Percentiles rank a stretch among this genome's conserved stretches.
phyloP scores from a whole-genome alignment of 1,140 invertebrate genomes.

The Drosophila burlai region DNA sequence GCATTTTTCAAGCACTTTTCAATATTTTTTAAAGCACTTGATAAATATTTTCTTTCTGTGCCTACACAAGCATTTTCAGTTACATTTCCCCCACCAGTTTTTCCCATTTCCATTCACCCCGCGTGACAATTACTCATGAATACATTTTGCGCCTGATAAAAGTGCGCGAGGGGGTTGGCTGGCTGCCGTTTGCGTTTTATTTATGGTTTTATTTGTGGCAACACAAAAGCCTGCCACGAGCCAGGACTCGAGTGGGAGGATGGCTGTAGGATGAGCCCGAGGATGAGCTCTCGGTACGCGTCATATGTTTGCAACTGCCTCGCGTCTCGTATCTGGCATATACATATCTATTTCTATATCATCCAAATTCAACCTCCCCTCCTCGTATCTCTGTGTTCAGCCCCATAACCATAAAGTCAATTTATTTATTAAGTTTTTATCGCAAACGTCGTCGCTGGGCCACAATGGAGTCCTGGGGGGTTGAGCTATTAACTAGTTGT shows the following conservation, averaged over 20 bases:
- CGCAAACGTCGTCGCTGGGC: constrained; percentile 61
- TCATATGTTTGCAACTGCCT: constrained; percentile 36
- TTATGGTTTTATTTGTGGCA: constrained; percentile 84
- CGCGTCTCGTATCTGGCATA: background rate
- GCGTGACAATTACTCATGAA: constrained; percentile 84
- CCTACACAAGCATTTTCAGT: background rate
- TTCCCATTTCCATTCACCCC: constrained; percentile 34
- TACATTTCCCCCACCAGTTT: constrained; percentile 27
- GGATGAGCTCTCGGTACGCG: constrained; percentile 19
- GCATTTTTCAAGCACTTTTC: background rate
- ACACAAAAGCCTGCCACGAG: constrained; percentile 70
- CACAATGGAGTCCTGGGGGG: constrained; percentile 6
- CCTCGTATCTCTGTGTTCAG: constrained; percentile 42
- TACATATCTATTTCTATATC: constrained; percentile 30
- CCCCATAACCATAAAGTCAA: constrained; percentile 77
- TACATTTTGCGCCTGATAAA: constrained; percentile 81
- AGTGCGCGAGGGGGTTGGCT: constrained; percentile 41
- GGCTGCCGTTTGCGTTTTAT: constrained; percentile 79
- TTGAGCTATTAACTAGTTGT: constrained; percentile 44
- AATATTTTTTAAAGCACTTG: background rate
- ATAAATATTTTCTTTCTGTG: constrained; percentile 7
- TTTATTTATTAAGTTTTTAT: constrained; percentile 83
- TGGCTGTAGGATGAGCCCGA: background rate
- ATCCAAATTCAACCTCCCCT: background rate
- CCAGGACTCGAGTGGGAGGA: constrained; percentile 3